phyloP scores from a whole-genome alignment of 2,113 vertebrate genomes.

The Epinephelus fuscoguttatus region DNA sequence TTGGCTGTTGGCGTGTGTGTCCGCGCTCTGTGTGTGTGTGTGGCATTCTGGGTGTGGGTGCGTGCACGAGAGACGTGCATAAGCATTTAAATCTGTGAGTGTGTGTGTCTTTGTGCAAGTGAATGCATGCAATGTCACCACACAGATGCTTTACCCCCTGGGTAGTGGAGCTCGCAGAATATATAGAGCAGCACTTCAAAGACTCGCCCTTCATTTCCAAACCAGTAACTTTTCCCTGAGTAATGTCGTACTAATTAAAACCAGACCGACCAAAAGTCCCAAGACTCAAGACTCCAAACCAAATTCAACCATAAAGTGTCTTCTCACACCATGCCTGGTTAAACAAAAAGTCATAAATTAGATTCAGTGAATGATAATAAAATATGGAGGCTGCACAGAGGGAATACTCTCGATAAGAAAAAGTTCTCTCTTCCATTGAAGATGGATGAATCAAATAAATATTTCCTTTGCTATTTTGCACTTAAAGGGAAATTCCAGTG shows the following conservation, averaged over 20 bases:
- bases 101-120: slow-evolving; percentile 52
- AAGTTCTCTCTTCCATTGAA: slow-evolving; percentile 44
- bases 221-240: slow-evolving; percentile 76
- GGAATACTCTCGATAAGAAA: slow-evolving; percentile 29
- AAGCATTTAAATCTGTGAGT: slow-evolving; percentile 27
- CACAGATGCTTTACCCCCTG: slow-evolving; percentile 72
- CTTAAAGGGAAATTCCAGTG: neutral
- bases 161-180: slow-evolving; percentile 70
- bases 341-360: slow-evolving; percentile 70
- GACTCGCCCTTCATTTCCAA: slow-evolving; percentile 83
- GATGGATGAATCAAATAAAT: slow-evolving; percentile 16
- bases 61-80: slow-evolving; percentile 33
- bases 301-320: slow-evolving; percentile 66
- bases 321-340: slow-evolving; percentile 53
- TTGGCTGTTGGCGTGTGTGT: slow-evolving; percentile 57
- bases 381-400: slow-evolving; percentile 19
- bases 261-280: slow-evolving; percentile 58
- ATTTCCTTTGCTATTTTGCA: slow-evolving; percentile 30
- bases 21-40: slow-evolving; percentile 2
- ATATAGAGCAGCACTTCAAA: slow-evolving; percentile 83
- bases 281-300: slow-evolving; percentile 53
- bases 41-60: slow-evolving; percentile 39
- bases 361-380: slow-evolving; percentile 66
- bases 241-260: slow-evolving; percentile 78
- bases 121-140: slow-evolving; percentile 72